These are phyloP conservation scores for Neocrepidodera transversa DNA, from an alignment of 2,888 invertebrate genomes.

Conservation along the genomic window DNA sequence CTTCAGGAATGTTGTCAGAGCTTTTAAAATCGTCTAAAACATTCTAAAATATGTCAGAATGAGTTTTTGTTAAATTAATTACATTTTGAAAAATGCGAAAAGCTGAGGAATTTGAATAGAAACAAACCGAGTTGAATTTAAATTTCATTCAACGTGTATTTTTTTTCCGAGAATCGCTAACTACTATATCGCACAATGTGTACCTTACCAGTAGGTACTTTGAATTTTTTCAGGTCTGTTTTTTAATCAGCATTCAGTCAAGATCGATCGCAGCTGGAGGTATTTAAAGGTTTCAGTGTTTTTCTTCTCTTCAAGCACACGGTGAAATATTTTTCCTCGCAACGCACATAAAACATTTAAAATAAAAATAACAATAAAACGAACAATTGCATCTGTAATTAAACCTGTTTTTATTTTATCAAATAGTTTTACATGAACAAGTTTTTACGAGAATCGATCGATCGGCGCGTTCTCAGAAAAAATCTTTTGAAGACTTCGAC, in stretches of 20 bases:
- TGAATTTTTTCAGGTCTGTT: slow-evolving; percentile 22
- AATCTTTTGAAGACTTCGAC: no score
- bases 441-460: slow-evolving; percentile 25
- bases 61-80: no score
- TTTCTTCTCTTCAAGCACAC: slow-evolving; percentile 18
- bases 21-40: no score
- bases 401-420: slow-evolving; percentile 41
- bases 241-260: slow-evolving; percentile 22
- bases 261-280: slow-evolving; percentile 27
- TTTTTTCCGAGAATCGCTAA: not conserved
- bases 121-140: no score
- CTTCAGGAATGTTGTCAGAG: no score
- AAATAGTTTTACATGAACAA: slow-evolving; percentile 39
- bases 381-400: slow-evolving; percentile 40
- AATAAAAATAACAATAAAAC: slow-evolving; percentile 39
- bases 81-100: no score
- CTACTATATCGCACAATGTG: slow-evolving; percentile 19
- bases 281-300: slow-evolving; percentile 29
- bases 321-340: slow-evolving; percentile 29
- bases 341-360: slow-evolving; percentile 31
- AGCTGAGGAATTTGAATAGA: no score
- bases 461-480: slow-evolving; percentile 4
- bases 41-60: no score
- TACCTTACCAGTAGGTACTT: not conserved
- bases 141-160: no score